Evolutionary conservation across 2,888 invertebrate species (phyloP), one percentile per base, ranked within the genome.

Genomic region (Apamea crenata): DNA sequence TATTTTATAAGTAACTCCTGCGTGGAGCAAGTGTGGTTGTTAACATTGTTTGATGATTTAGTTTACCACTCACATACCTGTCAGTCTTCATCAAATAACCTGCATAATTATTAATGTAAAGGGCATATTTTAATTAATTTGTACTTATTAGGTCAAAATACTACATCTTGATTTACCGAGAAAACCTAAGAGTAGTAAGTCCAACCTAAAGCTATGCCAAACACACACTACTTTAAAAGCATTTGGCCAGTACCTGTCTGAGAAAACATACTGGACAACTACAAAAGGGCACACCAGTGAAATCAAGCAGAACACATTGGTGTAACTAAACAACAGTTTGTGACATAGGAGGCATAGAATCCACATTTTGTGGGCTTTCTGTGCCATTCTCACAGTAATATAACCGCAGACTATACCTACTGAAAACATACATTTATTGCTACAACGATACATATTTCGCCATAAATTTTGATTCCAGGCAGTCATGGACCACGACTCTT

Each of bases 131-230:
- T 80, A 87, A 74, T 70, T 87, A 78, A 79, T 88, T 88, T 88
- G 88, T 88, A 88, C 88, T 88, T 81, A 71, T 78, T 81, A 82
- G 74, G 81, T 81, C 73, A 75, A 82, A 76, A 79, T 69, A 81
- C 86, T 89, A 89, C 78, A 80, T 84, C 76, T 80, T 84, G 84
- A 87, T 88, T 89, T 86, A 85, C 29, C 77, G 29, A 73, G 21
- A 81, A 89, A 88, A 84, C 84, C 83, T 69, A 83, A 80, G 78
- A 84, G 82, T 82, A 89, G 80, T 84, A 83, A 69, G 61, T 83
- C 59, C n/a, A 75, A 83, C 86, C 86, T 83, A 77, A 80, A 80
- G 29, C 47, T 71, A 70, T 69, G 16, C 44, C 25, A 66, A 77
- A 75, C 29, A 73, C 44, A 65, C 29, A 74, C 70, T 70, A 63